A percentile compares a stretch with the other conserved stretches of the same genome.
Evolutionary conservation across 2,888 invertebrate species (phyloP).

Genomic region (Oxytorus armatus): DNA sequence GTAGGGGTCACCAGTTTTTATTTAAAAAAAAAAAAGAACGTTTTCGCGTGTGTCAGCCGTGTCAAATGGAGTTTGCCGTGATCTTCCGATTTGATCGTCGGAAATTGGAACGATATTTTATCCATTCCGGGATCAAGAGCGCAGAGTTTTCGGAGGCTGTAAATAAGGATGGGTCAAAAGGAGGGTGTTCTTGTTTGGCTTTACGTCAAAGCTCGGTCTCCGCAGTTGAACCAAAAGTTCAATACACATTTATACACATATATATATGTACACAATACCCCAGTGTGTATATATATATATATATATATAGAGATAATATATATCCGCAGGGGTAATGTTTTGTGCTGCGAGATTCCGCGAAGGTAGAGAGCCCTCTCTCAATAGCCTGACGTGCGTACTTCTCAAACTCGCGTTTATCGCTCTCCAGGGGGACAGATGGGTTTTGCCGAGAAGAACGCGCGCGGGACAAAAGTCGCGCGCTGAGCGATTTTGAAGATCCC

Average conservation of each 20-base stretch:
- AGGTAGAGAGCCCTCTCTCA: too few relatives aligned
- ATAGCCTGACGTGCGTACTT: conserved; percentile 27
- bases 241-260: neutral
- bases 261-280: conserved; percentile 2
- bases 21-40: too few relatives aligned
- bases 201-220: neutral
- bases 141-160: neutral
- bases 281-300: neutral
- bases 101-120: conserved; percentile 33
- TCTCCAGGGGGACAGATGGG: conserved; percentile 41
- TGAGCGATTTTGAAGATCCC: conserved; percentile 24
- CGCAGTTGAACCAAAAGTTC: neutral
- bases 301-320: too few relatives aligned
- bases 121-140: neutral
- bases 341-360: conserved; percentile 12
- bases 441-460: conserved; percentile 20
- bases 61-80: neutral
- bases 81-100: conserved; percentile 5
- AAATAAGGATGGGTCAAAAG: neutral
- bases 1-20: neutral
- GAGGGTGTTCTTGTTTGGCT: conserved; percentile 1
- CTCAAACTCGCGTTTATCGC: conserved; percentile 55
- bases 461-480: conserved; percentile 21
- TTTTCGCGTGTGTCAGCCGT: too few relatives aligned
- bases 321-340: neutral